Evolutionary conservation across 2,888 invertebrate genomes (phyloP), one percentile per base, ranked within the genome.

Genomic region (Sphaerophoria taeniata): DNA sequence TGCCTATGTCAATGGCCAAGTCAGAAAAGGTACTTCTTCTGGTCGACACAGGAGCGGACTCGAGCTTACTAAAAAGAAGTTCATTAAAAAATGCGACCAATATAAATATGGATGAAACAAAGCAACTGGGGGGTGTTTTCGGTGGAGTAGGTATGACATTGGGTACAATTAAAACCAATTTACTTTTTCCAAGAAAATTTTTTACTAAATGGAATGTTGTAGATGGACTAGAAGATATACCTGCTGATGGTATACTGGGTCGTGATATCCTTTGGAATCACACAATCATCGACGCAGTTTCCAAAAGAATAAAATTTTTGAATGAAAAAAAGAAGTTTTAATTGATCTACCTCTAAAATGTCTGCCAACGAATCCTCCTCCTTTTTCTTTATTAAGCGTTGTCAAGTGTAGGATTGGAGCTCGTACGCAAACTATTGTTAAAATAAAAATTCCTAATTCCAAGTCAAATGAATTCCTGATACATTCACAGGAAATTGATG

Each of bases 401-500:
- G 24, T 51, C 11, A 53, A 24, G 53, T 11, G 12, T 24, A 24
- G 11, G 31, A 53, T 53, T 31, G 53, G 53, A 34, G 55, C 55
- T 24, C 24, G 24, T 24, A 24, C 24, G 24, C 53, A 33, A 33
- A 53, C 53, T 24, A 24, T 51, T 51, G 51, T 51, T 6, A 24
- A 51, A 9, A 12, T 51, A 24, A 14, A 31, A 36, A 31, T 58
- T 12, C 36, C 56, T 12, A 58, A 58, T 36, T 58, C 56, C 11
- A 58, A 58, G 7, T 58, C 56, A 58, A 58, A 58, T 58, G 56
- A 58, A 36, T 11, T 58, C 11, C 12, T 58, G 36, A 58, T 58
- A 58, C 36, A 36, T 36, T 58, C 36, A 16, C 56, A 58, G 56
- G 56, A 58, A 58, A 58, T 58, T 58, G 36, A 55, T 33, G 33